Base-by-base conservation (phyloP, 2,888 invertebrate genomes). In the Drosophila formosana region DNA sequence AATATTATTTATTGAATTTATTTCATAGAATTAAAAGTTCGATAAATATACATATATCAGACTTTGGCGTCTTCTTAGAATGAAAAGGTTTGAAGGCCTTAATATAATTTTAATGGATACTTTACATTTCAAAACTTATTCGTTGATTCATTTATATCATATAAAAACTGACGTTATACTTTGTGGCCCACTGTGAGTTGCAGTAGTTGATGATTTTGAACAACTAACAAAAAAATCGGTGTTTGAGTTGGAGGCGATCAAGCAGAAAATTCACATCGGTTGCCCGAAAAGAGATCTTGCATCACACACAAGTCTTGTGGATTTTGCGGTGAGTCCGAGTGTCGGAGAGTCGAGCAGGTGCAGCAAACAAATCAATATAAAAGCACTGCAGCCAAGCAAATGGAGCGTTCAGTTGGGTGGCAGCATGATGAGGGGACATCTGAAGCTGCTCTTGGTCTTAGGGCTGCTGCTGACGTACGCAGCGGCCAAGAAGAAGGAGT, bases 401-500 rank as follows among this genome's bases (percentile, higher is more conserved):
- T 18, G 26, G 30, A 51, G 73, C 39, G 82, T 70, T 72, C 68
- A 73, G 72, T 84, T 34, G 1, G 25, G 58, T 58, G 66, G 61
- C 55, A 82, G 37, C 37, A 37, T 5, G 37, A 37, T 91, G 89
- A 77, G 81, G 63, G 65, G 82, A 63, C 80, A 88, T 32, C 64
- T 90, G 25, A 90, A 85, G 81, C 71, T 89, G 30, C 61, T 92
- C 47, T 66, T 91, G 37, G 66, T 91, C 61, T 73, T 91, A 67
- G 85, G 79, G 9, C 79, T 91, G 41, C 72, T 92, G 55, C 75
- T 90, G 32, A 80, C 84, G 13, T 79, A 68, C 58, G 78, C 69
- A 41, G 75, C 82, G 47, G 89, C 89, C 39, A 88, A 89, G 49
- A 90, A 91, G 66, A 89, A 92, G 70, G 88, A 91, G 65, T 86